Evolutionary conservation across 2,113 vertebrate species (phyloP).

Genomic region (Gulo gulo): DNA sequence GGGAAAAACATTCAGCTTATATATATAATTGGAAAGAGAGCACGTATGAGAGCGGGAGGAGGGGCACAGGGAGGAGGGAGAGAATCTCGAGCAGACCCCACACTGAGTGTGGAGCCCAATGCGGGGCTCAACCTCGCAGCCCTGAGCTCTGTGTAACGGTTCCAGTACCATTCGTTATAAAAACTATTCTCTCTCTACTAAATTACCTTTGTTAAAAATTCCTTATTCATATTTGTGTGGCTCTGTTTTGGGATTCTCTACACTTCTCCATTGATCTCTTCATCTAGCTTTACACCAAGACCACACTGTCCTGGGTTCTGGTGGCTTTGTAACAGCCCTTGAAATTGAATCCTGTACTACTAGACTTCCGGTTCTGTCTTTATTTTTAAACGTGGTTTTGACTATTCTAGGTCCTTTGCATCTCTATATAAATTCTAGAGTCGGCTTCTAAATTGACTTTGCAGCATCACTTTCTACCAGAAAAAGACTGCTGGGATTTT

Average conservation of each 20-base stretch:
- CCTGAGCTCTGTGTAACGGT: background rate
- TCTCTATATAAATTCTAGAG: background rate
- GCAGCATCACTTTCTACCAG: background rate
- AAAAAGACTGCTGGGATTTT: background rate
- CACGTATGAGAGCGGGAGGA: background rate
- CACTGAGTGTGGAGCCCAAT: background rate
- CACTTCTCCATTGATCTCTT: background rate
- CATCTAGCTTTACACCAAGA: background rate
- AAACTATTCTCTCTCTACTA: background rate
- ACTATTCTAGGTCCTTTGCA: background rate
- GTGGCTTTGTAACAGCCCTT: background rate
- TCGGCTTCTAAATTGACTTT: background rate
- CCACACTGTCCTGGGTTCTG: background rate
- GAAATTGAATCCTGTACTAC: background rate
- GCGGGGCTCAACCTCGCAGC: background rate
- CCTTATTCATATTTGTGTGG: background rate
- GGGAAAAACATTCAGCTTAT: background rate
- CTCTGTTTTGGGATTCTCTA: background rate
- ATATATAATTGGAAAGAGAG: background rate
- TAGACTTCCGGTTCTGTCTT: background rate
- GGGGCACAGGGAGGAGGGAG: background rate
- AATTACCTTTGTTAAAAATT: background rate
- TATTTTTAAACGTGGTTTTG: background rate
- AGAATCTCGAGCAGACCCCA: background rate
- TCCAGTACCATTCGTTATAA: background rate